Conservation (phyloP, 2,888 invertebrate species). For the Alloplasta piceator region DNA sequence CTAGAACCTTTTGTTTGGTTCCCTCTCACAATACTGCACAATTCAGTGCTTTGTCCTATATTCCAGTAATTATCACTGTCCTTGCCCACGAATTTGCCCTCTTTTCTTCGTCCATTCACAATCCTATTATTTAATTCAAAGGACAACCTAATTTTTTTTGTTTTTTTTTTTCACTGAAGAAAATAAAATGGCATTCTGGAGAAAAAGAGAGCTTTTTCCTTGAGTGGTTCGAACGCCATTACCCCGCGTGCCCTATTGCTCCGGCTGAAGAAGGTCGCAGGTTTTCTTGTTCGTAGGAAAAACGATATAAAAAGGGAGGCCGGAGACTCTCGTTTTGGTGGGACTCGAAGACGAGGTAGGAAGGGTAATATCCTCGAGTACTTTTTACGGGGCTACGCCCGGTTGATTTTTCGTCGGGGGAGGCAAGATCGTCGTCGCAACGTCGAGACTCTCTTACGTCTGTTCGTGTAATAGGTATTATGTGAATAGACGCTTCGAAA, state of each 20-base stretch:
- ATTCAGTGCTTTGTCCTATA: too few species aligned
- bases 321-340: constrained; percentile 28
- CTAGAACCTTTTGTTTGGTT: too few species aligned
- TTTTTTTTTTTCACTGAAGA: constrained; percentile 21
- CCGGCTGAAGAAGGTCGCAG: constrained; percentile 12
- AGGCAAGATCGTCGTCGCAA: constrained; percentile 42
- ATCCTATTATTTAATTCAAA: too few species aligned
- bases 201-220: constrained; percentile 17
- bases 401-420: constrained; percentile 57
- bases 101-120: too few species aligned
- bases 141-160: too few species aligned
- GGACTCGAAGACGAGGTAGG: constrained; percentile 36
- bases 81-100: not conserved
- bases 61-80: too few species aligned
- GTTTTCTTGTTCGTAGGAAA: constrained; percentile 41
- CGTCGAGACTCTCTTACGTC: constrained; percentile 22
- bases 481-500: constrained; percentile 34
- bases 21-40: too few species aligned
- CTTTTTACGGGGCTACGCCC: constrained; percentile 62
- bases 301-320: constrained; percentile 8
- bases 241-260: constrained; percentile 23
- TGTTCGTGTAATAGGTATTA: constrained; percentile 48
- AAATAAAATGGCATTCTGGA: not conserved
- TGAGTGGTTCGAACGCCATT: constrained; percentile 41
- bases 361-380: constrained; percentile 66